Percentiles rank a stretch among this genome's conserved stretches.
These are phyloP conservation scores for Neosilurus hyrtlii DNA, from an alignment of 2,797 vertebrate genomes.

Conservation along the genomic window DNA sequence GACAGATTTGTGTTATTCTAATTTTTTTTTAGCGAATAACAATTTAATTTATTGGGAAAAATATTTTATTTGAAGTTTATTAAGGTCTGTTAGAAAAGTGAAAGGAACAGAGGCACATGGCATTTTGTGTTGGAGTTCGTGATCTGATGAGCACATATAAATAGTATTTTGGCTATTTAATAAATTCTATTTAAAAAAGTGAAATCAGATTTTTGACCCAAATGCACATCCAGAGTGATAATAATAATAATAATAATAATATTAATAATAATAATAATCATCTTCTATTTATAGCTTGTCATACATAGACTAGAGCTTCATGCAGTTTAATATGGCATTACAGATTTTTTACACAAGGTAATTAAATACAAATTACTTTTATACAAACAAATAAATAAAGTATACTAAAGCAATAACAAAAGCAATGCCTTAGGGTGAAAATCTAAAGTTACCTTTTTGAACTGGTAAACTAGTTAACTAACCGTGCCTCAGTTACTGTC, in stretches of 20 bases:
- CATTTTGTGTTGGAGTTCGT: neutral
- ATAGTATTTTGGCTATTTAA: neutral
- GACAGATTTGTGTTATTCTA: neutral
- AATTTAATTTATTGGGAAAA: neutral
- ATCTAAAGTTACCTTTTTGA: neutral
- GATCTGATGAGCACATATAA: neutral
- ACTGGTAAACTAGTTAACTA: neutral
- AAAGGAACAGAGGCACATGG: neutral
- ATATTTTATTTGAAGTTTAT: neutral
- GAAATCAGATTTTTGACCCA: neutral
- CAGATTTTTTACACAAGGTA: neutral
- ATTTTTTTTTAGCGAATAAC: neutral
- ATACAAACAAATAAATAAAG: neutral
- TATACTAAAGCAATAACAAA: neutral
- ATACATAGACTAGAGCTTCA: neutral
- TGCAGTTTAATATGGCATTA: neutral
- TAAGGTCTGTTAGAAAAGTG: neutral
- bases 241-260: neutral
- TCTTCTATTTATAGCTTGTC: neutral
- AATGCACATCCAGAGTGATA: neutral
- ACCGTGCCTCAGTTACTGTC: neutral
- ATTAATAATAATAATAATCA: neutral
- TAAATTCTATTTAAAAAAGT: neutral
- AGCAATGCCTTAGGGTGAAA: neutral
- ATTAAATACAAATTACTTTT: neutral